These are phyloP conservation scores for Prolemur simus DNA, from an alignment of 2,113 vertebrate genomes.

Conservation along the genomic window DNA sequence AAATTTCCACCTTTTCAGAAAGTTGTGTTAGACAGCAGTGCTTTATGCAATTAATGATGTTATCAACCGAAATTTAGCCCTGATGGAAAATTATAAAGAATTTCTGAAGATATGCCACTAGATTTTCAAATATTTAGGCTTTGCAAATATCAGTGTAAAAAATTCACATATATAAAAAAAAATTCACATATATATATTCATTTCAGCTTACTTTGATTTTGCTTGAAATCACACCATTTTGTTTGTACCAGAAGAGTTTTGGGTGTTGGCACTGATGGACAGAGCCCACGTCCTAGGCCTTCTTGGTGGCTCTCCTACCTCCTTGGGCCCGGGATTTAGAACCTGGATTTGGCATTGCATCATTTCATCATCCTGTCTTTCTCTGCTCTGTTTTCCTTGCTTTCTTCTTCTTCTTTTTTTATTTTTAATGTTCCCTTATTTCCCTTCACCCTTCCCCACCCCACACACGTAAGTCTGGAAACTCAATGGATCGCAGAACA, in stretches of 20 bases:
- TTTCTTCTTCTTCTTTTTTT: constrained; percentile 70
- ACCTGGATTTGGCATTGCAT: constrained; percentile 68
- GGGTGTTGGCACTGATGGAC: not conserved
- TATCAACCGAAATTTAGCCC: not conserved
- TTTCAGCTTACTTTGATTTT: constrained; percentile 78
- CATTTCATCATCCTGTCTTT: constrained; percentile 80
- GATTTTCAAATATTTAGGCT: constrained; percentile 70
- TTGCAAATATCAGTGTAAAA: constrained; percentile 74
- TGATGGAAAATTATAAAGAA: constrained; percentile 43
- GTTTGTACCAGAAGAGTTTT: constrained; percentile 42
- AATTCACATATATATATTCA: constrained; percentile 63
- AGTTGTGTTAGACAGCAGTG: not conserved
- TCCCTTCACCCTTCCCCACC: constrained; percentile 62
- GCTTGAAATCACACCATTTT: constrained; percentile 67
- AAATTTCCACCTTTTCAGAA: not conserved
- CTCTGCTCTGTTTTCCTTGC: constrained; percentile 79
- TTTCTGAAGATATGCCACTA: constrained; percentile 67
- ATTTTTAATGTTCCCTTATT: constrained; percentile 70
- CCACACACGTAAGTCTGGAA: constrained; percentile 86
- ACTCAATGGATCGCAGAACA: constrained; percentile 89
- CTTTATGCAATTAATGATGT: not conserved
- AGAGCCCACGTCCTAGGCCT: constrained; percentile 42
- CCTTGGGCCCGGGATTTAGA: constrained; percentile 71
- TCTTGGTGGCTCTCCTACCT: constrained; percentile 27
- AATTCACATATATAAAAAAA: constrained; percentile 63